phyloP scores from a whole-genome alignment of 1,140 invertebrate species.

The Solenopsis invicta region DNA sequence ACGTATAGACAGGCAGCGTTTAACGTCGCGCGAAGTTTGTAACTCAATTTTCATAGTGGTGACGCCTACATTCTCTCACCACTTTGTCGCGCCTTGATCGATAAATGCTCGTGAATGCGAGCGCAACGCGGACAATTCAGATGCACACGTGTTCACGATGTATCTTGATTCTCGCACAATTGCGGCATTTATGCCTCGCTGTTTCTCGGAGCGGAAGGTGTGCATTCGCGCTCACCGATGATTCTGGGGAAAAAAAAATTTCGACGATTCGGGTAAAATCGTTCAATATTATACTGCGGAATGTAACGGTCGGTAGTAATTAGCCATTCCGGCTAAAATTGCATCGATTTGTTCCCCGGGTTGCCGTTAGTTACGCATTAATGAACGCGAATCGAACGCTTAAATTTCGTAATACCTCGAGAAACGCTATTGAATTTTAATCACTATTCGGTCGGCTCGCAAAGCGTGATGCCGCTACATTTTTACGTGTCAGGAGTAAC shows the following conservation, averaged over 20 bases:
- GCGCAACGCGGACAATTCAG: slow-evolving; percentile 13
- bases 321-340: slow-evolving; percentile 26
- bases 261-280: not conserved
- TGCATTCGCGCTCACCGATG: not conserved
- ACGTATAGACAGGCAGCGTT: slow-evolving; percentile 6
- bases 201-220: not conserved
- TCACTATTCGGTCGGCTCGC: not conserved
- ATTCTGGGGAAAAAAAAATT: slow-evolving; percentile 28
- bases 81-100: slow-evolving; percentile 43
- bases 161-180: slow-evolving; percentile 45
- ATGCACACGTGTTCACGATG: not conserved
- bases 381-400: slow-evolving; percentile 28
- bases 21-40: slow-evolving; percentile 28
- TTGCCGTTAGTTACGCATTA: slow-evolving; percentile 13
- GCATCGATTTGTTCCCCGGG: slow-evolving; percentile 20
- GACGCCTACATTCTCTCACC: slow-evolving; percentile 35
- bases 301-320: slow-evolving; percentile 19
- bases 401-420: slow-evolving; percentile 1
- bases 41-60: slow-evolving; percentile 42
- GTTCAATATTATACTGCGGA: not conserved
- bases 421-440: slow-evolving; percentile 9
- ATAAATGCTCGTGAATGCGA: slow-evolving; percentile 22
- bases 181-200: not conserved
- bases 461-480: not conserved
- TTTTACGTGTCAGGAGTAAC: slow-evolving; percentile 11